Conservation (phyloP, 2,113 vertebrate genomes). For the Polyodon spathula region DNA sequence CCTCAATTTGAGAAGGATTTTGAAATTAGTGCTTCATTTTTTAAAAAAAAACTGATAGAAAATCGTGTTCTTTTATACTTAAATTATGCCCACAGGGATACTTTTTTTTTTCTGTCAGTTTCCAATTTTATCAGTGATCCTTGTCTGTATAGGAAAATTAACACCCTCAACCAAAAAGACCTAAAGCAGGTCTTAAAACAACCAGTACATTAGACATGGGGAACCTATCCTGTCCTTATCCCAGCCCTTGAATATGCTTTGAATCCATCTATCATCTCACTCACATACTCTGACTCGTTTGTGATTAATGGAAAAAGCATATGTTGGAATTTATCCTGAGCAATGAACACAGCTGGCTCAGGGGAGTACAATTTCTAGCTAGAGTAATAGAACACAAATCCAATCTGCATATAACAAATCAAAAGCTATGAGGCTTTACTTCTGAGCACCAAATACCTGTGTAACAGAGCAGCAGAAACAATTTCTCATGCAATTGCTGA, state of each 20-base stretch:
- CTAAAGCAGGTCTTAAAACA: too few relatives aligned
- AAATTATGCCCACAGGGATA: too few relatives aligned
- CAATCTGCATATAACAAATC: slow-evolving; percentile 69
- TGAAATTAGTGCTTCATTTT: too few relatives aligned
- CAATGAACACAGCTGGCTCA: slow-evolving; percentile 61
- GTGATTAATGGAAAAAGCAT: slow-evolving; percentile 65
- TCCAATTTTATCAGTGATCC: too few relatives aligned
- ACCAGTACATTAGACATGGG: too few relatives aligned
- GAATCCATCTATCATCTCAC: slow-evolving; percentile 50
- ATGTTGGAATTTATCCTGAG: slow-evolving; percentile 65
- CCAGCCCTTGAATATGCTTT: slow-evolving; percentile 32
- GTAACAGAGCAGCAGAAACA: slow-evolving; percentile 51
- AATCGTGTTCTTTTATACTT: too few relatives aligned
- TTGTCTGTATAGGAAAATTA: too few relatives aligned
- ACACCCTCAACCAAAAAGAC: too few relatives aligned
- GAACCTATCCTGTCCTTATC: too few relatives aligned
- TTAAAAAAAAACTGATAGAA: too few relatives aligned
- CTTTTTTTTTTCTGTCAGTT: too few relatives aligned
- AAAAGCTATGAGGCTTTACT: slow-evolving; percentile 41
- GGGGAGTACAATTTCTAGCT: slow-evolving; percentile 56
- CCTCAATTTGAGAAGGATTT: too few relatives aligned
- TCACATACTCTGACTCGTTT: slow-evolving; percentile 45
- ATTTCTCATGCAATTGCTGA: slow-evolving; percentile 50
- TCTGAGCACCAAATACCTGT: slow-evolving; percentile 55
- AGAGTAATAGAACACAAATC: slow-evolving; percentile 59